Conservation (phyloP, 1,140 invertebrate species). For the Orius laevigatus region DNA sequence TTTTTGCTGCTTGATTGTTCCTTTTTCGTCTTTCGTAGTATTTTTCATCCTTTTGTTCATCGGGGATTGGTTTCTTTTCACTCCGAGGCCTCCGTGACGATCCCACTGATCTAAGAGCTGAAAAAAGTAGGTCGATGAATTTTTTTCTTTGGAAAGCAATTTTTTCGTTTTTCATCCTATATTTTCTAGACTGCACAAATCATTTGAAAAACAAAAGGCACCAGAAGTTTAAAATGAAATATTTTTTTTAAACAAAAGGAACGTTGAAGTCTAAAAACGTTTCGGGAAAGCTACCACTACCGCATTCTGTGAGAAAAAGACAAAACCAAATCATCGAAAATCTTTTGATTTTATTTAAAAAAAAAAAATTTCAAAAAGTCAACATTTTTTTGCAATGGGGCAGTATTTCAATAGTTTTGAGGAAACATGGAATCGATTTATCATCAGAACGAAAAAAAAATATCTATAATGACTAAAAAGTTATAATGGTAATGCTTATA, state of each 20-base stretch:
- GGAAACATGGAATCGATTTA: too few relatives aligned
- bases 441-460: too few relatives aligned
- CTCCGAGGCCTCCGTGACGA: slow-evolving; percentile 41
- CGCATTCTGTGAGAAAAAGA: too few relatives aligned
- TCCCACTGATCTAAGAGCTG: not conserved
- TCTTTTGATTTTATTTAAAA: too few relatives aligned
- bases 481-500: too few relatives aligned
- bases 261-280: too few relatives aligned
- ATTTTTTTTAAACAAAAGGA: not conserved
- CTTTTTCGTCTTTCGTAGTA: slow-evolving; percentile 72
- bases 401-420: not conserved
- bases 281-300: too few relatives aligned
- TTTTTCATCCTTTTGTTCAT: slow-evolving; percentile 73
- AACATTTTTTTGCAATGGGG: not conserved
- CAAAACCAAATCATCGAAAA: too few relatives aligned
- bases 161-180: not conserved
- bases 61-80: slow-evolving; percentile 73
- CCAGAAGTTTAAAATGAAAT: not conserved
- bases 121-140: not conserved
- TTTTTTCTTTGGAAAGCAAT: not conserved
- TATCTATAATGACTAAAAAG: too few relatives aligned
- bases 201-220: not conserved
- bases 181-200: not conserved
- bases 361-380: too few relatives aligned
- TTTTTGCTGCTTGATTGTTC: slow-evolving; percentile 84